Conservation (phyloP, 2,888 invertebrate genomes). For the Eilema sororculum region DNA sequence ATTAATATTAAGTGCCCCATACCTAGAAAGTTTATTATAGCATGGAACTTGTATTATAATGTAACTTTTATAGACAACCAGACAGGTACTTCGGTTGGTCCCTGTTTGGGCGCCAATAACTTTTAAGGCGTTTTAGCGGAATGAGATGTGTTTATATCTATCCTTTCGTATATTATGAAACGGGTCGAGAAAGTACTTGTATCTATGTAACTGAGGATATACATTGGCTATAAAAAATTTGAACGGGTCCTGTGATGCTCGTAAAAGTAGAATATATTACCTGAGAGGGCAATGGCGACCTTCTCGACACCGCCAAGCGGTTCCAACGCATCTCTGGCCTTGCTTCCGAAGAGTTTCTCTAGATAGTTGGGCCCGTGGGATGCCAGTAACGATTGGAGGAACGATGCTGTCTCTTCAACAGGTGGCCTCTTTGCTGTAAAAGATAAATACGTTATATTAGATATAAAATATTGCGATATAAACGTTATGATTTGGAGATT, state of each 20-base stretch:
- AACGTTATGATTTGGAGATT: neutral
- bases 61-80: slow-evolving; percentile 22
- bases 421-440: slow-evolving; percentile 96
- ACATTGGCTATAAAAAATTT: slow-evolving; percentile 33
- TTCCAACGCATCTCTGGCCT: slow-evolving; percentile 96
- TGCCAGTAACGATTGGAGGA: slow-evolving; percentile 96
- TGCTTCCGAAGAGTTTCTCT: slow-evolving; percentile 98
- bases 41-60: neutral
- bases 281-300: slow-evolving; percentile 97
- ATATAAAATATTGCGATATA: neutral
- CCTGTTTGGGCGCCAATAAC: slow-evolving; percentile 43
- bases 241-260: slow-evolving; percentile 21
- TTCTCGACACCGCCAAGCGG: slow-evolving; percentile 98
- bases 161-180: slow-evolving; percentile 24
- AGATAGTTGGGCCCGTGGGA: slow-evolving; percentile 98
- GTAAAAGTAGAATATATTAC: slow-evolving; percentile 79
- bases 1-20: neutral
- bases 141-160: slow-evolving; percentile 22
- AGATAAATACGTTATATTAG: slow-evolving; percentile 29
- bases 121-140: slow-evolving; percentile 22
- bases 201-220: slow-evolving; percentile 16
- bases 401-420: slow-evolving; percentile 98
- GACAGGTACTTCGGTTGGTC: slow-evolving; percentile 1
- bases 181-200: slow-evolving; percentile 9
- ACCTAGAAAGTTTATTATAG: neutral